Percentiles rank a stretch among this genome's conserved stretches.
phyloP scores from a whole-genome alignment of 92 coral and sea anemone genomes.

The Parazoanthus swiftii region DNA sequence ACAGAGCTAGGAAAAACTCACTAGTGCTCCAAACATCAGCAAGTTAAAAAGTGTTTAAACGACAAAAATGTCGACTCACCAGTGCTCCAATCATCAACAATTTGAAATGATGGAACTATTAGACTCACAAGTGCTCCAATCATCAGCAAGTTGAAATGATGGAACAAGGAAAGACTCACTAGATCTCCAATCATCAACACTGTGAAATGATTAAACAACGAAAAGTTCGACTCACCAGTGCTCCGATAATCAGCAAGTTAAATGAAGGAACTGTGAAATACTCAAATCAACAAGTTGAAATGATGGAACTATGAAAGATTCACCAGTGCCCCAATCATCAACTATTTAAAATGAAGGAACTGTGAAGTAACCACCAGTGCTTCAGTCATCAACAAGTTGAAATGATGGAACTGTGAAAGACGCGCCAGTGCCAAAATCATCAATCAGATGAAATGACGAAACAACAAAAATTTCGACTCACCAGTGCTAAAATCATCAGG shows the following conservation, averaged over 20 bases:
- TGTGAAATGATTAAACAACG: no score
- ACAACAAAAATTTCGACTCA: slow-evolving; percentile 4
- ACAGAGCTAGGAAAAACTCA: no score
- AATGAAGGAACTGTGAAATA: slow-evolving; percentile 34
- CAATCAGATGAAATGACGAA: no score
- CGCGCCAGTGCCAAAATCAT: no score
- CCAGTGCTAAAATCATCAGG: slow-evolving; percentile 76
- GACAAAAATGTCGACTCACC: slow-evolving; percentile 41
- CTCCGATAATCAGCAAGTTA: slow-evolving; percentile 65
- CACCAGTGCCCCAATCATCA: slow-evolving; percentile 76
- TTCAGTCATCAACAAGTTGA: slow-evolving; percentile 70
- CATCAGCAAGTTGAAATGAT: slow-evolving; percentile 60
- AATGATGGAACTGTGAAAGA: no score
- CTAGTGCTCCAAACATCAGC: slow-evolving; percentile 47
- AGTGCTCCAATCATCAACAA: slow-evolving; percentile 64
- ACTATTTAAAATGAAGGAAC: slow-evolving; percentile 61
- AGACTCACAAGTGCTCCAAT: slow-evolving; percentile 62
- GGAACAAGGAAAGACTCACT: no score
- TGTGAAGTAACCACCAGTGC: slow-evolving; percentile 53
- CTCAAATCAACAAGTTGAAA: slow-evolving; percentile 68
- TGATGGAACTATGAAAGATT: slow-evolving; percentile 20
- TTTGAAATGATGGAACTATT: slow-evolving; percentile 54
- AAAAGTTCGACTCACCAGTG: no score
- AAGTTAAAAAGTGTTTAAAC: slow-evolving; percentile 57
- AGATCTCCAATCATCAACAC: no score